Conservation (phyloP, 2,113 vertebrate species). For the Dipodomys ordii region DNA sequence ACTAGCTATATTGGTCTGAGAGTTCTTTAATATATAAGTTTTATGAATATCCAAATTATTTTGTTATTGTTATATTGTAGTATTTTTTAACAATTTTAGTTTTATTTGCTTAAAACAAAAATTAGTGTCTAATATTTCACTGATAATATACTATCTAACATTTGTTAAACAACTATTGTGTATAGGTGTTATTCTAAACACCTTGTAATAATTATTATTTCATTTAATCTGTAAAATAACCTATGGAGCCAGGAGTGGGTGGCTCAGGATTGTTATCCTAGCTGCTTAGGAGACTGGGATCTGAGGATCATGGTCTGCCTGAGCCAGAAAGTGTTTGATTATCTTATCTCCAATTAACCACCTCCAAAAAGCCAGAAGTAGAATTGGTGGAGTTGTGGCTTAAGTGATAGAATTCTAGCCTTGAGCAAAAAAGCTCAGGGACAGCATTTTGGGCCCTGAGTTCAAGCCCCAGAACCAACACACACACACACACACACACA, state of each 20-base stretch:
- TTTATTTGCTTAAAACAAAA: slow-evolving; percentile 38
- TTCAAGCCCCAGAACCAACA: no score
- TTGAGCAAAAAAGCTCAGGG: no score
- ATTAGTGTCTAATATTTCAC: background rate
- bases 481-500: no score
- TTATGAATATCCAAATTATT: background rate
- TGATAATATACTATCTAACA: background rate
- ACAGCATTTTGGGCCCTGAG: no score
- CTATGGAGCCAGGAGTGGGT: background rate
- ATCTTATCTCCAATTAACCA: no score
- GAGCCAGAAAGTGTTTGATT: no score
- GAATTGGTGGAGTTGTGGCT: no score
- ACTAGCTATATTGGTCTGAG: background rate
- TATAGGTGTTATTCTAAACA: background rate
- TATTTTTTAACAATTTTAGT: background rate
- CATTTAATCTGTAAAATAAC: background rate
- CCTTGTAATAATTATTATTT: slow-evolving; percentile 3
- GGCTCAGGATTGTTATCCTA: no score
- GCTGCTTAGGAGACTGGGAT: no score
- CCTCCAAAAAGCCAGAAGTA: no score
- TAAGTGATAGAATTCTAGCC: no score
- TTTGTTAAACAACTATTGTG: background rate
- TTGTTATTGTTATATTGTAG: slow-evolving; percentile 26
- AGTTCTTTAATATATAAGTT: background rate
- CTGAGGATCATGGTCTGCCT: no score